Conservation (phyloP, 2,797 vertebrate species). For the Adrianichthys oophorus region DNA sequence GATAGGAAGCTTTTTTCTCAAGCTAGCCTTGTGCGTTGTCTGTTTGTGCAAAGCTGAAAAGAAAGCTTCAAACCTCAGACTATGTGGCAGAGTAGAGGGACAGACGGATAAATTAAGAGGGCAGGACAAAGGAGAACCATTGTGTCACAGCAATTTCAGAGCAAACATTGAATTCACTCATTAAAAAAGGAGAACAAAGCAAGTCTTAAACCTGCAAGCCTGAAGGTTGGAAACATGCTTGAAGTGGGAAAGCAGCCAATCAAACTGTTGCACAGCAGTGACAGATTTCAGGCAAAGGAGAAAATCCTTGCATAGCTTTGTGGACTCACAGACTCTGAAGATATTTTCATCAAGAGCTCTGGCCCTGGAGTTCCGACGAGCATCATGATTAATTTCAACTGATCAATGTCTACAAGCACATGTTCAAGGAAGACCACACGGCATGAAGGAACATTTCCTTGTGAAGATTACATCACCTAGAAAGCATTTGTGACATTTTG, state of each 20-base stretch:
- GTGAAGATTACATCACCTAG: slow-evolving; percentile 21
- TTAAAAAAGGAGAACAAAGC: slow-evolving; percentile 26
- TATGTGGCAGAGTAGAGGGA: slow-evolving; percentile 7
- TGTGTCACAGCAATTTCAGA: slow-evolving; percentile 15
- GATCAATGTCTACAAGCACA: slow-evolving; percentile 98
- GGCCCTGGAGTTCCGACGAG: slow-evolving; percentile 98
- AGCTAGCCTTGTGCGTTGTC: slow-evolving; percentile 24
- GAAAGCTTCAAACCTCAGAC: slow-evolving; percentile 28
- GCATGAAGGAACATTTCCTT: slow-evolving; percentile 23
- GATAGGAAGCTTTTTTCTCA: slow-evolving; percentile 59
- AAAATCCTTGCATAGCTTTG: slow-evolving; percentile 46
- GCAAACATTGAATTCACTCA: slow-evolving; percentile 22
- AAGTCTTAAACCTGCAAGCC: slow-evolving; percentile 30
- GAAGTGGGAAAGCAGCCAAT: slow-evolving; percentile 39
- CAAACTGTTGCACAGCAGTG: slow-evolving; percentile 41
- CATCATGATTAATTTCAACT: slow-evolving; percentile 99
- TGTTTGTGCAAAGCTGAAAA: slow-evolving; percentile 28
- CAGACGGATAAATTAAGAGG: background rate
- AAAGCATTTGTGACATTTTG: slow-evolving; percentile 13
- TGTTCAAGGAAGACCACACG: slow-evolving; percentile 92
- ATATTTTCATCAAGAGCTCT: slow-evolving; percentile 99
- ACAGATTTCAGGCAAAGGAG: slow-evolving; percentile 22
- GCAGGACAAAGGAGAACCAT: slow-evolving; percentile 18
- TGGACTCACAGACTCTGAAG: slow-evolving; percentile 98
- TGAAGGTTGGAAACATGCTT: slow-evolving; percentile 57